These are phyloP conservation scores for Hippocampus barbouri DNA, from an alignment of 2,113 vertebrate species.

Conservation along the genomic window DNA sequence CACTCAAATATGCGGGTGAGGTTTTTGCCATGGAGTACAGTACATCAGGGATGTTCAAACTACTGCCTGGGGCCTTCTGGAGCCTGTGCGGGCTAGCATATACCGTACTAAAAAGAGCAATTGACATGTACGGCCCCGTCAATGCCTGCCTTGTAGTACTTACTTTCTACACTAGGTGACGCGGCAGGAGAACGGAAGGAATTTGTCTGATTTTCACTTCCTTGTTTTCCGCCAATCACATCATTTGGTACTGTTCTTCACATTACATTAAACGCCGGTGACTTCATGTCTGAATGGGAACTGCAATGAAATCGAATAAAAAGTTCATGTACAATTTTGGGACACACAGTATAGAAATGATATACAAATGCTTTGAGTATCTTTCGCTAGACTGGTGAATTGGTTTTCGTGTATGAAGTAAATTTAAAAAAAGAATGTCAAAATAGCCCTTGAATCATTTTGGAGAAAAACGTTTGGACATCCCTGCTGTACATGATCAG, in stretches of 20 bases:
- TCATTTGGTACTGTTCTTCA: not conserved
- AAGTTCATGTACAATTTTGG: too few relatives aligned
- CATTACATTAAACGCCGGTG: not conserved
- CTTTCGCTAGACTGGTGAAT: not conserved
- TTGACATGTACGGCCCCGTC: not conserved
- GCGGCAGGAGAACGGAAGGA: not conserved
- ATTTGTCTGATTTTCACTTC: not conserved
- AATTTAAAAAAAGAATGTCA: too few relatives aligned
- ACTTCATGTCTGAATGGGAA: not conserved
- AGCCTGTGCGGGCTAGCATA: not conserved
- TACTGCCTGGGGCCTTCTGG: not conserved
- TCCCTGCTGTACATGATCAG: not conserved
- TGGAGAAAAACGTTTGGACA: not conserved
- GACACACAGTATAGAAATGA: too few relatives aligned
- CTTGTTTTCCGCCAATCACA: not conserved
- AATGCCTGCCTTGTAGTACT: not conserved
- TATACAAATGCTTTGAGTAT: not conserved
- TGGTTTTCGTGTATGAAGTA: not conserved
- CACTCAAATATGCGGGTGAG: constrained; percentile 78
- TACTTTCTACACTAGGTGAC: not conserved
- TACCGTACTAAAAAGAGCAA: not conserved
- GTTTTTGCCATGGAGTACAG: constrained; percentile 6
- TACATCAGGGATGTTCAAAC: not conserved
- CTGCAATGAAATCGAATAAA: not conserved
- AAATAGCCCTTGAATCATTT: not conserved